These are phyloP conservation scores for Lanistes nyassanus DNA, from an alignment of 1,140 invertebrate species.

Conservation along the genomic window DNA sequence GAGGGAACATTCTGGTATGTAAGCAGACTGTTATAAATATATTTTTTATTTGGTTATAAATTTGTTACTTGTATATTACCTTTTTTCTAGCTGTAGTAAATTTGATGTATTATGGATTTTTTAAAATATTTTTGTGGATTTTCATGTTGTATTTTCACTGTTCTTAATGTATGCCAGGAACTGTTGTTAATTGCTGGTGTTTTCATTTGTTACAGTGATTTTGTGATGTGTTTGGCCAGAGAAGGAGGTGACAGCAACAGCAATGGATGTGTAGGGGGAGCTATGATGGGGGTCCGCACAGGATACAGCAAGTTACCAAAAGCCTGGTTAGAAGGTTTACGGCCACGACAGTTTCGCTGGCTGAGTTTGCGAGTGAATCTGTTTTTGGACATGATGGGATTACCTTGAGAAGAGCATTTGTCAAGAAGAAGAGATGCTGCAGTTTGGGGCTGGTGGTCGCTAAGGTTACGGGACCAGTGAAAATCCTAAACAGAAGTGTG, in stretches of 20 bases:
- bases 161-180: no score
- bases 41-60: background rate
- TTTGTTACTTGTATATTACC: background rate
- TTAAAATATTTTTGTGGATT: background rate
- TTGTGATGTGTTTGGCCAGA: constrained; percentile 56
- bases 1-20: constrained; percentile 42
- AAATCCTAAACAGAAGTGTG: no score
- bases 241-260: constrained; percentile 63
- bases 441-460: no score
- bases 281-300: constrained; percentile 57
- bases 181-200: background rate
- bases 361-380: constrained; percentile 62
- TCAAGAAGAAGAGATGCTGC: background rate
- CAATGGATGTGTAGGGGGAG: constrained; percentile 63
- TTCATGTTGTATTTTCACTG: background rate
- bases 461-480: no score
- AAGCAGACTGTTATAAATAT: background rate
- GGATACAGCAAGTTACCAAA: constrained; percentile 60
- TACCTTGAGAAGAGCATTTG: constrained; percentile 47
- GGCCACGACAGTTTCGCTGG: constrained; percentile 56
- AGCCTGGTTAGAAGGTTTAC: constrained; percentile 55
- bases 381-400: constrained; percentile 65
- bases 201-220: constrained; percentile 43
- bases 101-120: background rate
- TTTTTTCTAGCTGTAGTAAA: background rate